phyloP scores from a whole-genome alignment of 1,140 invertebrate genomes.

The Pantala flavescens region DNA sequence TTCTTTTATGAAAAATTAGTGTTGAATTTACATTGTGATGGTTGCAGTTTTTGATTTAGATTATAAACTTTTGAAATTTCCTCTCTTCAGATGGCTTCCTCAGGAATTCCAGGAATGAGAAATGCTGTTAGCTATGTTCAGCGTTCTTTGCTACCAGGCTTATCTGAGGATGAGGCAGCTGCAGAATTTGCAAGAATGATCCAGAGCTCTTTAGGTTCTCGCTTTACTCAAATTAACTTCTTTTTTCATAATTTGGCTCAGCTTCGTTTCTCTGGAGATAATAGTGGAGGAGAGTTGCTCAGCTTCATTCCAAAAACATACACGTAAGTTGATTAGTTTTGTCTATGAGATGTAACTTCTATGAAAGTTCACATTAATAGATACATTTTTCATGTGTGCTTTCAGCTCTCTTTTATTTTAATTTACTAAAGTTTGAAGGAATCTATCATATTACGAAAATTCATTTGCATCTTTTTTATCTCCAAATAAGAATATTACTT shows the following conservation, averaged over 20 bases:
- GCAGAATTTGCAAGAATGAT: constrained; percentile 88
- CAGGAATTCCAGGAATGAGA: constrained; percentile 85
- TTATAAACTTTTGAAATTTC: not conserved
- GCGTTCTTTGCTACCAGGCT: constrained; percentile 73
- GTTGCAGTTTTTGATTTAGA: too few relatives aligned
- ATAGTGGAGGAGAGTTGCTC: constrained; percentile 68
- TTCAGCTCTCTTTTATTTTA: too few relatives aligned
- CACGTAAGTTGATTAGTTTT: constrained; percentile 52
- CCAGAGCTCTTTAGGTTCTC: constrained; percentile 65
- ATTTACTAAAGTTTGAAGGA: too few relatives aligned
- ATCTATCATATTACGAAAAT: too few relatives aligned
- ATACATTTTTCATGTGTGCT: too few relatives aligned
- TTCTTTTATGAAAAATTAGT: too few relatives aligned
- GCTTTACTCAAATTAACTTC: constrained; percentile 95
- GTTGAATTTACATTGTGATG: too few relatives aligned
- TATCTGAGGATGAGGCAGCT: constrained; percentile 88
- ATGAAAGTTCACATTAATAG: too few relatives aligned
- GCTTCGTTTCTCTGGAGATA: constrained; percentile 75
- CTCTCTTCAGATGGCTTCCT: constrained; percentile 74
- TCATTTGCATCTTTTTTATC: too few relatives aligned
- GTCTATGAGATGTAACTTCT: too few relatives aligned
- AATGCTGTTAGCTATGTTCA: constrained; percentile 89
- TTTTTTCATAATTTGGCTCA: constrained; percentile 96
- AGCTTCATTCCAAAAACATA: constrained; percentile 91
- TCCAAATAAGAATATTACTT: too few relatives aligned